A percentile compares a stretch with the other conserved stretches of the same genome.
phyloP scores from a whole-genome alignment of 2,797 vertebrate genomes.

The Hemibagrus guttatus region DNA sequence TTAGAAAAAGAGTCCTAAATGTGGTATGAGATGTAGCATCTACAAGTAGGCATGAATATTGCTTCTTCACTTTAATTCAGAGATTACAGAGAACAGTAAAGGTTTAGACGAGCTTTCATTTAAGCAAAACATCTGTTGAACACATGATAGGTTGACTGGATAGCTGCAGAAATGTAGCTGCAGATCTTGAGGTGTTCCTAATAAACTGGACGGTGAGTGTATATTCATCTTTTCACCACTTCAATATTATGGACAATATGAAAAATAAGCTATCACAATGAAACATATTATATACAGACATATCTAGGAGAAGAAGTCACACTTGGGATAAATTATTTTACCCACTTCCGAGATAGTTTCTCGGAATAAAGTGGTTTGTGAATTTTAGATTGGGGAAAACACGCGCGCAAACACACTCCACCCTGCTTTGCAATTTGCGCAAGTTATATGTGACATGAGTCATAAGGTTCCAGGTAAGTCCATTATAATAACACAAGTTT shows the following conservation, averaged over 20 bases:
- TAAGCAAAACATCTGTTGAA: background rate
- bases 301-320: background rate
- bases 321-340: too few relatives aligned
- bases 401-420: background rate
- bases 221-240: too few relatives aligned
- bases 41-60: background rate
- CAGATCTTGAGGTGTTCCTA: too few relatives aligned
- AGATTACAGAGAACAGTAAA: background rate
- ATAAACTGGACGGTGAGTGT: too few relatives aligned
- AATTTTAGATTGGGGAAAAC: too few relatives aligned
- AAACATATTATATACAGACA: background rate
- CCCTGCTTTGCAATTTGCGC: background rate
- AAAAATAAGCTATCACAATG: background rate
- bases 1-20: background rate
- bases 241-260: too few relatives aligned
- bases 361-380: too few relatives aligned
- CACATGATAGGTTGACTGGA: too few relatives aligned
- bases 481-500: background rate
- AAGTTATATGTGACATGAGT: background rate
- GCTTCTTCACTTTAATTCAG: background rate
- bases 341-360: too few relatives aligned
- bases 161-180: too few relatives aligned
- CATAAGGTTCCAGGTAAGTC: background rate
- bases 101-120: background rate
- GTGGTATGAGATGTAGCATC: background rate